phyloP scores from a whole-genome alignment of 2,113 vertebrate genomes.

The Entelurus aequoreus region DNA sequence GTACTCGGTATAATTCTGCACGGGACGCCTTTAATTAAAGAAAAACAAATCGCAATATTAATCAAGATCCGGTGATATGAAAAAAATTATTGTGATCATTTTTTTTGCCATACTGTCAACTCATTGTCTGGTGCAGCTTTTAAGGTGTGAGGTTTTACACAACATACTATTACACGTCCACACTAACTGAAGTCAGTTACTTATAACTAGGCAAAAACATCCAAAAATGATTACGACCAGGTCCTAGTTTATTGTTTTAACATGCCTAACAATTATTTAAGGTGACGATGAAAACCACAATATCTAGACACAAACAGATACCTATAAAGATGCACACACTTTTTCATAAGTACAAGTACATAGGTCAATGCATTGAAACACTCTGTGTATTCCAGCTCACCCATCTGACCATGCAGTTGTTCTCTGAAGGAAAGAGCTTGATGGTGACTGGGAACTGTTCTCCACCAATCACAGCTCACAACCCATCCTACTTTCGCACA shows the following conservation, averaged over 20 bases:
- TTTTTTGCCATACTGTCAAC: too few species aligned
- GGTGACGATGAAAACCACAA: neutral
- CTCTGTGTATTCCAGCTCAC: conserved; percentile 42
- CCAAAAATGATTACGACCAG: neutral
- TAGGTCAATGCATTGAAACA: conserved; percentile 47
- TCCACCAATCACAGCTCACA: conserved; percentile 46
- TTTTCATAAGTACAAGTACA: conserved; percentile 21
- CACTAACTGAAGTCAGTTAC: too few species aligned
- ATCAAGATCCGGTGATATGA: too few species aligned
- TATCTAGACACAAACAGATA: neutral
- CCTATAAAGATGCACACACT: neutral
- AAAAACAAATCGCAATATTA: too few species aligned
- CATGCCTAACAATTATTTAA: neutral
- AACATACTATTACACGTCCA: too few species aligned
- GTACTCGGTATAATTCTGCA: too few species aligned
- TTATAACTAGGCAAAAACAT: neutral
- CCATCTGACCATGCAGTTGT: conserved; percentile 32
- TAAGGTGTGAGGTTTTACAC: too few species aligned
- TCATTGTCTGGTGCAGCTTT: too few species aligned
- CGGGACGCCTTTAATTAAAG: too few species aligned
- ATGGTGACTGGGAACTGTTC: conserved; percentile 38
- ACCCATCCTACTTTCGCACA: conserved; percentile 11
- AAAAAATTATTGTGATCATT: too few species aligned
- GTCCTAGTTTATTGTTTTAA: neutral
- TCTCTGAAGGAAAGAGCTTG: conserved; percentile 44